Evolutionary conservation across 2,888 invertebrate species (phyloP), one percentile per base, ranked within the genome.

Genomic region (Cataglyphis rosenhaueri): DNA sequence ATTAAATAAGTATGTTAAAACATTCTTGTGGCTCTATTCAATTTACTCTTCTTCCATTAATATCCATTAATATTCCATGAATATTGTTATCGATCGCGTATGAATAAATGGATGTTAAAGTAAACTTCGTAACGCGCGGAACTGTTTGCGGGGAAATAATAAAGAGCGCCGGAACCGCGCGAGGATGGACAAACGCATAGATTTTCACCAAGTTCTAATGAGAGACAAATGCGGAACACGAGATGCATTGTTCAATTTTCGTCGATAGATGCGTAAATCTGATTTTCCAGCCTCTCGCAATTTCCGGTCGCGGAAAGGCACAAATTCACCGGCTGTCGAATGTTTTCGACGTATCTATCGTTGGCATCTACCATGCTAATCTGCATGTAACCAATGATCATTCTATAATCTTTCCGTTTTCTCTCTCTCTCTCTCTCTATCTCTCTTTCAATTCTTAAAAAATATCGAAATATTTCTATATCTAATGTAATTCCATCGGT

Each of bases 161-260:
- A 78, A 65, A 78, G 57, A 57, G n/a, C 38, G 41, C 6, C 21
- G 21, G 25, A 74, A 18, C 25, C 8, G 21, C 1, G 6, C 12
- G 12, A n/a, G 41, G 35, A n/a, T 41, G 21, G 57, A 66, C 66
- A 68, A 9, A 18, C 32, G 18, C 44, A 38, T 70, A 70, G 70
- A 79, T 79, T 44, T 59, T 70, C 78, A 59, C 32, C 25, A 79
- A 70, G 71, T 59, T 79, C 59, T 70, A 70, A 78, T 78, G 70
- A 79, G 48, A 70, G 70, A 70, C 35, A 79, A 79, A 79, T 70
- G 44, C 12, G 18, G 25, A 44, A 70, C 12, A 44, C 25, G 18
- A 59, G 21, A 68, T 57, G 29, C 44, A 15, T 41, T 21, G 0
- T 78, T 70, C 78, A 35, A 79, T 70, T 70, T 70, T 70, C 32